Evolutionary conservation across 2,797 vertebrate genomes (phyloP), one percentile per base, ranked within the genome.

Genomic region (Melanotaenia pygmaea): DNA sequence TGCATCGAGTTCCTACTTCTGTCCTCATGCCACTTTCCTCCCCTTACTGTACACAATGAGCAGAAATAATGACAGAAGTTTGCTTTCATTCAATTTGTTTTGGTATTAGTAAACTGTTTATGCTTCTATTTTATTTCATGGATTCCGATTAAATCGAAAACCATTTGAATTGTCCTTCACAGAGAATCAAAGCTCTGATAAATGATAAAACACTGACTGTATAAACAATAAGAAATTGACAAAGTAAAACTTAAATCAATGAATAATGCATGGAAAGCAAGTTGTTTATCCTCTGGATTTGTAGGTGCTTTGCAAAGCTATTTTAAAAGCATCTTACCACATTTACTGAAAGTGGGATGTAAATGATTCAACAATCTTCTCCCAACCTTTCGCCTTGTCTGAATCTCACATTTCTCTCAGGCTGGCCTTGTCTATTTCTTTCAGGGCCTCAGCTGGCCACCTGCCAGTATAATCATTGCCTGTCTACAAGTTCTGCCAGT

Each of bases 401-500:
- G 51, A 81, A 66, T 50, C 16, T 20, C 12, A 38, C 35, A 37
- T 67, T 45, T 68, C 22, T 38, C 20, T 68, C 8, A 5, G 7
- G 51, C 8, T 24, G 10, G 24, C 59, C 64, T 59, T 40, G 24
- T 24, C 2, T 1, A 0, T 57, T 30, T 79, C 74, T 76, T 5
- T 24, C 24, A 66, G 57, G 63, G 53, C 63, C 73, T 76, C 40
- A 10, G 53, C 28, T 45, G 74, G 79, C 67, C 51, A 32, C 4
- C 12, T 64, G 58, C 72, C 61, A 68, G 38, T 45, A 59, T 78
- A 81, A 82, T 71, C 35, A 75, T 56, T 56, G 64, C 45, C 65
- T 61, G 37, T 68, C 70, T 69, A 38, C 67, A 59, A 56, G 34
- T 81, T 79, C 61, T 58, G 59, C 70, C 81, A 79, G 74, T 80